Evolutionary conservation across 2,888 invertebrate genomes (phyloP), one percentile per base, ranked within the genome.

Genomic region (Syrista parreyssii): DNA sequence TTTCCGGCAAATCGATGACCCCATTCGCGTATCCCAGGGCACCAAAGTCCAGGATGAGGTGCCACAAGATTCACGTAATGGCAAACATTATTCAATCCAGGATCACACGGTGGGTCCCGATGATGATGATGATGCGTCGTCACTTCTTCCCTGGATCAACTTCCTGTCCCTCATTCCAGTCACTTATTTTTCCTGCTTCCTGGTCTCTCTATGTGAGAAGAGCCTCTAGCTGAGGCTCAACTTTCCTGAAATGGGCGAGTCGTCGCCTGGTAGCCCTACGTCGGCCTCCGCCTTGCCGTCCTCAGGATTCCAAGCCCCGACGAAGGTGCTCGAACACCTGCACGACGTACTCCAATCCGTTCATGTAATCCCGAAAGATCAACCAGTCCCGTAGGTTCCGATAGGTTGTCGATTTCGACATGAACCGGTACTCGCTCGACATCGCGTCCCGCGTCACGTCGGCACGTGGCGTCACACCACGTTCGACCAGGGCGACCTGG

Each of bases 351-450:
- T 94, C 93, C 73, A 95, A 91, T 9, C 92, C 92, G 86, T 93
- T 94, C 91, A 94, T 93, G 90, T 94, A 95, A 85, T 95, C 95
- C 74, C 94, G 90, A 87, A 94, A 93, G 83, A 95, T 94, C 80
- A 94, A 83, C 93, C 94, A 94, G 87, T 95, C 94, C 34, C 95
- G 92, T 3, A 93, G 85, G 82, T 93, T 92, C 36, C 93, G 91
- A 71, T 86, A 86, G 9, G 93, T 92, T 73, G 82, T 85, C 11
- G 86, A 84, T 0, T 78, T 78, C 40, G 88, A 82, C 85, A 87
- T 82, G 15, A 77, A 77, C 30, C 92, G 90, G 75, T 87, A 89
- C 31, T 91, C 89, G 12, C 86, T 82, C 9, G 90, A 84, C 92
- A 93, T 93, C 35, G 91, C 88, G 72, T 92, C 91, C 4, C 93